phyloP scores from a whole-genome alignment of 2,888 invertebrate species.

The Electrophaes corylata region DNA sequence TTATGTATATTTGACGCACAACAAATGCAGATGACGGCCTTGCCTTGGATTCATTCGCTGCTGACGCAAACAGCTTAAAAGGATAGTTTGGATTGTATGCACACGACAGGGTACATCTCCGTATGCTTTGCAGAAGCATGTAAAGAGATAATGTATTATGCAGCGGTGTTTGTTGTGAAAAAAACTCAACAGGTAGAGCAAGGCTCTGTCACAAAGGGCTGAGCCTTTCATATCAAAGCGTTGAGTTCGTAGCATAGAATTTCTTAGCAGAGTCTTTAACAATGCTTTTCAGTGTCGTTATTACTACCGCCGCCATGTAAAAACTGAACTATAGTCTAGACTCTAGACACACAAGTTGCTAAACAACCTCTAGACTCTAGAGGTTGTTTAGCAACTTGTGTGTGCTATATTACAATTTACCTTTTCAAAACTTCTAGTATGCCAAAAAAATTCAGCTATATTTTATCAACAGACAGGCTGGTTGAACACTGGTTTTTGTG shows the following conservation, averaged over 20 bases:
- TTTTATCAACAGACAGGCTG: background rate
- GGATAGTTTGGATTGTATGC: constrained; percentile 48
- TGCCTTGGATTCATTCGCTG: constrained; percentile 41
- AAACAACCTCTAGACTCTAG: background rate
- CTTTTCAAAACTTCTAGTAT: constrained; percentile 2
- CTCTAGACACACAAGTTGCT: background rate
- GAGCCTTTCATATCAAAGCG: constrained; percentile 16
- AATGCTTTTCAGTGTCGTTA: background rate
- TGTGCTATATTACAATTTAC: background rate
- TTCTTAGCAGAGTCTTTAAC: constrained; percentile 2
- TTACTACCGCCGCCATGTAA: background rate
- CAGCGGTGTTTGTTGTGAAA: constrained; percentile 39
- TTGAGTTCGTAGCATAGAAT: constrained; percentile 13
- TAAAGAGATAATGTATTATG: constrained; percentile 35
- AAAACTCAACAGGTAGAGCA: constrained; percentile 42
- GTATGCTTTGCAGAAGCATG: constrained; percentile 13
- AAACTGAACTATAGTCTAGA: background rate
- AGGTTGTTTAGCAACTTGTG: background rate
- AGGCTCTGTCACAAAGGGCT: constrained; percentile 32
- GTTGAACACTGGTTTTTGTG: background rate
- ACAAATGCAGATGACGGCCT: constrained; percentile 45
- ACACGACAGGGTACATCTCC: constrained; percentile 38
- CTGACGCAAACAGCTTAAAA: constrained; percentile 51
- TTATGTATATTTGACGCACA: constrained; percentile 42
- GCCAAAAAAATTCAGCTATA: background rate